These are phyloP conservation scores for Hucho hucho DNA, from an alignment of 2,113 vertebrate species.

Conservation along the genomic window DNA sequence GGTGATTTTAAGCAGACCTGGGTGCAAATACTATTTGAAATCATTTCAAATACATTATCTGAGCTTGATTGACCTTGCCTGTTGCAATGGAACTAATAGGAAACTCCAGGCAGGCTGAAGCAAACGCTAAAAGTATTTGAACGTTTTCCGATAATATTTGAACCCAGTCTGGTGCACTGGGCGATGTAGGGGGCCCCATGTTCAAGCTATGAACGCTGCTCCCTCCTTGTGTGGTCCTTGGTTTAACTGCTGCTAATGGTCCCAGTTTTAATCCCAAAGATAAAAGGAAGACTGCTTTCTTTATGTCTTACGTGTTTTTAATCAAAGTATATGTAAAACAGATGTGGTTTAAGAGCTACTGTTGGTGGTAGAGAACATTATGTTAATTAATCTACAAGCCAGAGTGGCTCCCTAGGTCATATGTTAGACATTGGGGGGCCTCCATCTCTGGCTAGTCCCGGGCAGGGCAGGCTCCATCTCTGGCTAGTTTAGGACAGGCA, in stretches of 20 bases:
- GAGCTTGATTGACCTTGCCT: no score
- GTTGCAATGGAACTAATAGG: no score
- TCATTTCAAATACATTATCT: no score
- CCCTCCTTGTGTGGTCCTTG: conserved; percentile 63
- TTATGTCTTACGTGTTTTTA: not conserved
- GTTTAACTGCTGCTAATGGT: conserved; percentile 60
- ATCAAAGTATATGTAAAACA: conserved; percentile 64
- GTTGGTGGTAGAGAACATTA: not conserved
- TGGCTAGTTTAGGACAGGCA: not conserved
- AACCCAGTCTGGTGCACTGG: not conserved
- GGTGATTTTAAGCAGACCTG: not conserved
- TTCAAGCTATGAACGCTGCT: not conserved
- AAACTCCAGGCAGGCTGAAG: no score
- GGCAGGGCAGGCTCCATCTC: not conserved
- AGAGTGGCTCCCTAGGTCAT: no score
- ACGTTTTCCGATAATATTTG: no score
- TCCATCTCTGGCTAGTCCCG: no score
- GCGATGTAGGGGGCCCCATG: not conserved
- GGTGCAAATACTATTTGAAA: no score
- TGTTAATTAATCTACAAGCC: not conserved
- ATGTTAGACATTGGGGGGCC: no score
- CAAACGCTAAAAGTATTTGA: no score
- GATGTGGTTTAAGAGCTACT: conserved; percentile 56
- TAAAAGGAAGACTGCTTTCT: conserved; percentile 60
- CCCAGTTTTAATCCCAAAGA: conserved; percentile 53